Percentiles rank a stretch among this genome's conserved stretches.
These are phyloP conservation scores for Hycleus phaleratus DNA, from an alignment of 1,140 invertebrate genomes.

Conservation along the genomic window DNA sequence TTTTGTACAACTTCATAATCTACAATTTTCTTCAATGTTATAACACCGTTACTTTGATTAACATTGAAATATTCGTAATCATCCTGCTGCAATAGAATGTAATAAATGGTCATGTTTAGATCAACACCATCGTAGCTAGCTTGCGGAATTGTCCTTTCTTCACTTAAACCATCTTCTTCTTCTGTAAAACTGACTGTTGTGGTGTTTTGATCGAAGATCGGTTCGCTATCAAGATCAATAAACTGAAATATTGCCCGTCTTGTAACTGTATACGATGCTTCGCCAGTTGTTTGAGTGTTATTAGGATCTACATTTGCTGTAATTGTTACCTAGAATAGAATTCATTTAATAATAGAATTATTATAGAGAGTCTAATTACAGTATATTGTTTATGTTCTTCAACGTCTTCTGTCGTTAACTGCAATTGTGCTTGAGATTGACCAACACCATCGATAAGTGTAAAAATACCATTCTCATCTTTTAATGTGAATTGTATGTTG, in stretches of 20 bases:
- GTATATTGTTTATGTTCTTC: background rate
- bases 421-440: background rate
- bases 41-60: background rate
- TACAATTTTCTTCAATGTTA: conserved; percentile 26
- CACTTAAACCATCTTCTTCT: background rate
- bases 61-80: conserved; percentile 11
- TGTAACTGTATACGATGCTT: background rate
- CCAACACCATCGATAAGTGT: background rate
- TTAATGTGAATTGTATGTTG: background rate
- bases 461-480: background rate
- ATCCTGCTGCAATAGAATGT: conserved; percentile 6
- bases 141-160: no score
- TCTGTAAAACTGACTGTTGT: conserved; percentile 1
- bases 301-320: background rate
- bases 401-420: background rate
- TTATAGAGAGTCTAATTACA: conserved; percentile 6
- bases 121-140: background rate
- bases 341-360: background rate
- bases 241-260: background rate
- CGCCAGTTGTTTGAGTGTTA: background rate
- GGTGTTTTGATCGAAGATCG: background rate
- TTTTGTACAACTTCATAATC: conserved; percentile 36
- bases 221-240: conserved; percentile 3
- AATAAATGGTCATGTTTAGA: conserved; percentile 4
- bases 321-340: conserved; percentile 1